These are phyloP conservation scores for Cercocebus atys DNA, from an alignment of 2,113 vertebrate genomes.

Conservation along the genomic window DNA sequence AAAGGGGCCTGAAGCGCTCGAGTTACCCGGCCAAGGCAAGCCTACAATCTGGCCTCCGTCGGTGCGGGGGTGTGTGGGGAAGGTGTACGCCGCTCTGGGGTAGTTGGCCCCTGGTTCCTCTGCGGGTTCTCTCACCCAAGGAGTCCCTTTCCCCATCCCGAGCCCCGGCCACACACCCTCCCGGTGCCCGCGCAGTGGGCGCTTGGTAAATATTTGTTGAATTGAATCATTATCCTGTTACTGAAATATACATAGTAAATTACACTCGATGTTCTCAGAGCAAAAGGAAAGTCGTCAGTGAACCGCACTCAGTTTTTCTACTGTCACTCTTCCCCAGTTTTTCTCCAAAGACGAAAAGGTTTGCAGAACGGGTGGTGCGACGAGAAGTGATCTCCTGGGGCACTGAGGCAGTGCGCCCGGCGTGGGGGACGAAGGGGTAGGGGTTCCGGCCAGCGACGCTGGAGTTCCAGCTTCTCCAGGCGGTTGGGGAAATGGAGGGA, in stretches of 20 bases:
- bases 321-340: neutral
- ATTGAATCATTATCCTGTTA: constrained; percentile 62
- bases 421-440: neutral
- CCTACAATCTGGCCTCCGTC: neutral
- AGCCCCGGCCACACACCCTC: constrained; percentile 46
- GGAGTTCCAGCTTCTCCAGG: neutral
- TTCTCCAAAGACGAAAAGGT: constrained; percentile 10
- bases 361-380: neutral
- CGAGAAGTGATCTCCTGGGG: neutral
- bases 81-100: neutral
- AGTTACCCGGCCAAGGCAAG: neutral
- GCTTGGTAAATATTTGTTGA: constrained; percentile 71
- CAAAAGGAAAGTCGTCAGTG: neutral
- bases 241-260: constrained; percentile 54
- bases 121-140: neutral
- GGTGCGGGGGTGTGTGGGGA: neutral
- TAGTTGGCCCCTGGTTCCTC: neutral
- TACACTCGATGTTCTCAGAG: constrained; percentile 23
- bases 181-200: neutral
- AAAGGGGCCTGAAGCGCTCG: constrained; percentile 67
- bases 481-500: neutral
- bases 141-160: neutral
- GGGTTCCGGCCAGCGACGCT: neutral
- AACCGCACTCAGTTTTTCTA: neutral
- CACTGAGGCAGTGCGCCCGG: neutral